These are phyloP conservation scores for Spilarctia lutea DNA, from an alignment of 2,888 invertebrate genomes.

Conservation along the genomic window DNA sequence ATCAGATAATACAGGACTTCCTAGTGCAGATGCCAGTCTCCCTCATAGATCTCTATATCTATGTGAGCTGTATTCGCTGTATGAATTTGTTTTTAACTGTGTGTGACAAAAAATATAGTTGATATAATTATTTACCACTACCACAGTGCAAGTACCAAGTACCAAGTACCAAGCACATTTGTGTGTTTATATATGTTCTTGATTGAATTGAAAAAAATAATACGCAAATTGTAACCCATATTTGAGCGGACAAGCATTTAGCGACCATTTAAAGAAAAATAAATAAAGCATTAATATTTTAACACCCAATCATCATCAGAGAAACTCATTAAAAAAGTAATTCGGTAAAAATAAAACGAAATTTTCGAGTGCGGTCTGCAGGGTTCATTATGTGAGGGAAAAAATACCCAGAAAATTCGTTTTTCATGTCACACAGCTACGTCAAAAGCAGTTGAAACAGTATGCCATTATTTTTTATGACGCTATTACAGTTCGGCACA, in stretches of 20 bases:
- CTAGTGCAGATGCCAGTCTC: too few species aligned
- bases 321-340: conserved; percentile 47
- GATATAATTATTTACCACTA: too few species aligned
- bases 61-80: too few species aligned
- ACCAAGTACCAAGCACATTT: too few species aligned
- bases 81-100: too few species aligned
- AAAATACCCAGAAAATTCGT: conserved; percentile 50
- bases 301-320: conserved; percentile 42
- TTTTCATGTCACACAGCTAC: conserved; percentile 57
- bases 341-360: conserved; percentile 48
- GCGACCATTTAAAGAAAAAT: conserved; percentile 14
- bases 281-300: conserved; percentile 32
- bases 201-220: background rate
- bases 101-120: too few species aligned
- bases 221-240: background rate
- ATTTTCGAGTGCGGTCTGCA: conserved; percentile 37
- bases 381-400: conserved; percentile 39
- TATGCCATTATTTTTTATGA: conserved; percentile 57
- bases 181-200: too few species aligned
- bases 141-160: too few species aligned
- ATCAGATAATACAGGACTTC: too few species aligned
- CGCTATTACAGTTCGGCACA: conserved; percentile 46
- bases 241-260: conserved; percentile 9
- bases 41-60: too few species aligned
- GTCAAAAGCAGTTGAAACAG: conserved; percentile 62